Evolutionary conservation across 2,797 vertebrate species (phyloP), one percentile per base, ranked within the genome.

Genomic region (Hippocampus kuda): DNA sequence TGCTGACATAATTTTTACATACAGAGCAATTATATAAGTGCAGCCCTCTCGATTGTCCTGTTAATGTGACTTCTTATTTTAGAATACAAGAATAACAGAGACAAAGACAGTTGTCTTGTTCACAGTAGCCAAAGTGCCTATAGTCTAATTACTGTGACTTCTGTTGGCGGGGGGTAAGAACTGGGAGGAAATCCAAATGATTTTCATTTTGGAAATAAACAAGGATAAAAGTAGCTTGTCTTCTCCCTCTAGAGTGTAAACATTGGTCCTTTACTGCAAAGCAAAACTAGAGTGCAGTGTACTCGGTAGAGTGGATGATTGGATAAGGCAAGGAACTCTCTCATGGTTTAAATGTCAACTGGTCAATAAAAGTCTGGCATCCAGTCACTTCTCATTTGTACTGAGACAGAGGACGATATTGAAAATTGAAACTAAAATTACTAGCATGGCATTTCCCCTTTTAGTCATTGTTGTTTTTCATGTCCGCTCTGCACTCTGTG

Each of bases 341-440:
- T 72, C 75, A 84, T 79, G 83, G 84, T 83, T 86, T 86, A 86
- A 90, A 90, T 90, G 88, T 87, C 89, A 90, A 79, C 81, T 79
- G 83, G 85, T 89, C 88, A 87, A 89, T 90, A 89, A 90, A 85
- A 74, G 72, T 72, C 65, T 71, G 72, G 78, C 83, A 77, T 81
- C 70, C 70, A 77, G 84, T 89, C 88, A 84, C 84, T 87, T 81
- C 81, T 85, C 79, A 85, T 89, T 89, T 88, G 83, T 80, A 78
- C 68, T 26, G 62, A 84, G 84, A 88, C 84, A 84, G 74, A 83
- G 77, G 77, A 86, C 56, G 81, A 81, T 75, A 86, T 88, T 87
- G 85, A 88, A 85, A 83, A 83, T 75, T 70, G 66, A 83, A 83
- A 82, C 75, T 70, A 80, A 85, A 83, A 87, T 87, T 71, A 84